phyloP scores from a whole-genome alignment of 1,140 invertebrate species.

The Lepeophtheirus salmonis region DNA sequence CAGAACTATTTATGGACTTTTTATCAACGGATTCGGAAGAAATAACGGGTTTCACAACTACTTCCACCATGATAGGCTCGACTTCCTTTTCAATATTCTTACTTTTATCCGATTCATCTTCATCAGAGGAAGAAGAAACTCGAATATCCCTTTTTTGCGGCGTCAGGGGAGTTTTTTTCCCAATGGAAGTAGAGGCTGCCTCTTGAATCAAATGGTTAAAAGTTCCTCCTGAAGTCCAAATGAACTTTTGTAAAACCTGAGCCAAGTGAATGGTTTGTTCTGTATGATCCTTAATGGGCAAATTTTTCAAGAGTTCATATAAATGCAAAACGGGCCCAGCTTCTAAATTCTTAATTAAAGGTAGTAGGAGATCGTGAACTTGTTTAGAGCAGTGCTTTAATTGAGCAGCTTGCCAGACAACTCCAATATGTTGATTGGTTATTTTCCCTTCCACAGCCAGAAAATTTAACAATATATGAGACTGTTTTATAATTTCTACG shows the following conservation, averaged over 20 bases:
- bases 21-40: too few relatives aligned
- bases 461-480: constrained; percentile 76
- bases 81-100: neutral
- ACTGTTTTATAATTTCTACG: constrained; percentile 84
- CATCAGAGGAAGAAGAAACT: neutral
- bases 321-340: constrained; percentile 66
- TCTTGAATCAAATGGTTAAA: constrained; percentile 21
- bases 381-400: constrained; percentile 81
- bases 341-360: constrained; percentile 71
- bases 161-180: too few relatives aligned
- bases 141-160: neutral
- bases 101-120: neutral
- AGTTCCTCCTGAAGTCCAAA: constrained; percentile 50
- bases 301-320: constrained; percentile 55
- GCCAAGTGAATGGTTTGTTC: constrained; percentile 39
- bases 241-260: constrained; percentile 15
- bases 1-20: neutral
- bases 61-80: neutral
- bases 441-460: constrained; percentile 74
- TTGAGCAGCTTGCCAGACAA: constrained; percentile 80
- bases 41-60: neutral
- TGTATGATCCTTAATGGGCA: constrained; percentile 73
- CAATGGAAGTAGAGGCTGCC: constrained; percentile 19
- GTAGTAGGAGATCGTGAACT: constrained; percentile 70
- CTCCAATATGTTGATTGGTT: constrained; percentile 71